Percentiles rank a stretch among this genome's conserved stretches.
Evolutionary conservation across 2,113 vertebrate species (phyloP).

Genomic region (Gracilinanus agilis): DNA sequence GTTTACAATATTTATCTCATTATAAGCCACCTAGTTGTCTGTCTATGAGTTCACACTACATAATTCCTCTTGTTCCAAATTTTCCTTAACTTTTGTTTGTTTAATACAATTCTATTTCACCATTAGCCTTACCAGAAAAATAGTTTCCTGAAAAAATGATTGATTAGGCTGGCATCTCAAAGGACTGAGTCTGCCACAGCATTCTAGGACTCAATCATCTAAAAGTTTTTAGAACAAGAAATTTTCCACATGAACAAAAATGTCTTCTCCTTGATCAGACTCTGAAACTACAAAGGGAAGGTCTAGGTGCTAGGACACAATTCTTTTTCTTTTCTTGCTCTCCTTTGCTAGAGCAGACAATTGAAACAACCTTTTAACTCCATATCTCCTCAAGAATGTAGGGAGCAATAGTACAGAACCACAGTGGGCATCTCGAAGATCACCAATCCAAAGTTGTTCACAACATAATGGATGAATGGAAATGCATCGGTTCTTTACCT

Average conservation of each 20-base stretch:
- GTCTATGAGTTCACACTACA: not conserved
- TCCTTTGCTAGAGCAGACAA: slow-evolving; percentile 57
- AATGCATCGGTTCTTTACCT: not conserved
- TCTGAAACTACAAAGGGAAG: slow-evolving; percentile 54
- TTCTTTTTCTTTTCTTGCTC: slow-evolving; percentile 39
- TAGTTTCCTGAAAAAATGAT: not conserved
- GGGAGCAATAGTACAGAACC: slow-evolving; percentile 31
- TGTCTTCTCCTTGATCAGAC: slow-evolving; percentile 50
- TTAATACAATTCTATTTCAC: not conserved
- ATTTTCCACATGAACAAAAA: slow-evolving; percentile 68
- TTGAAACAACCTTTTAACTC: slow-evolving; percentile 54
- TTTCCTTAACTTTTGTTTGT: not conserved
- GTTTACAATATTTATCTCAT: not conserved
- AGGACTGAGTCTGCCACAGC: not conserved
- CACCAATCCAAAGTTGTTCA: not conserved
- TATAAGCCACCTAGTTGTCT: not conserved
- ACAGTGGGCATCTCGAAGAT: slow-evolving; percentile 38
- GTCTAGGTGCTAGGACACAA: slow-evolving; percentile 58
- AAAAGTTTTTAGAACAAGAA: slow-evolving; percentile 29
- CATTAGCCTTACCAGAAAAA: not conserved
- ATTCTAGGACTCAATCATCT: slow-evolving; percentile 9
- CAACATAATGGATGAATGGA: not conserved
- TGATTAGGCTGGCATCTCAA: not conserved
- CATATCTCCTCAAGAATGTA: slow-evolving; percentile 6
- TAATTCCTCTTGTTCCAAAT: not conserved